Evolutionary conservation across 2,888 invertebrate species (phyloP).

Genomic region (Drosophila helvetica): DNA sequence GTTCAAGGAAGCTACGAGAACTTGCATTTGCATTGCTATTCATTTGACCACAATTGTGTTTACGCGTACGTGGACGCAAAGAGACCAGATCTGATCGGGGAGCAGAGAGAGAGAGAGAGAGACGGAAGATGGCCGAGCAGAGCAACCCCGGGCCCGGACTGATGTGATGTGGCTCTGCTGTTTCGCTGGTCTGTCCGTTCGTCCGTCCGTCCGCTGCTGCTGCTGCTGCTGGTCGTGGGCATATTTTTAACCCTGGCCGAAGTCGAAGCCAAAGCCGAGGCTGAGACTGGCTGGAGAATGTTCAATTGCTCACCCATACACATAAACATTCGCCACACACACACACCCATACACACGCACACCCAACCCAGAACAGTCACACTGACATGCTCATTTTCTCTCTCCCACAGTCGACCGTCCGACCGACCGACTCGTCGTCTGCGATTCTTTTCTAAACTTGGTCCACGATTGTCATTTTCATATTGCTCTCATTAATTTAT

Average conservation of each 20-base stretch:
- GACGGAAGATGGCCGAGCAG: neutral
- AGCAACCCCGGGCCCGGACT: conserved; percentile 13
- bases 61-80: neutral
- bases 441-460: conserved; percentile 74
- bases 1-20: neutral
- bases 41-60: neutral
- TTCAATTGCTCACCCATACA: conserved; percentile 28
- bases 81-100: neutral
- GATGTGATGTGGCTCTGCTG: conserved; percentile 1
- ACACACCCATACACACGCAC: conserved; percentile 3
- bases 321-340: conserved; percentile 1
- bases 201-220: conserved; percentile 24
- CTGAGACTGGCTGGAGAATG: conserved; percentile 8
- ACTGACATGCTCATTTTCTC: conserved; percentile 9
- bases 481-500: conserved; percentile 54
- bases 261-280: conserved; percentile 14
- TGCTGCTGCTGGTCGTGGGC: conserved; percentile 35
- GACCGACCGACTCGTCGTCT: conserved; percentile 2
- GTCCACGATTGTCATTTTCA: conserved; percentile 78
- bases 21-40: neutral
- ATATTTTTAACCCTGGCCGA: conserved; percentile 76
- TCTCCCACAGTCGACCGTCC: conserved; percentile 30
- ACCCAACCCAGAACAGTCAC: conserved; percentile 3
- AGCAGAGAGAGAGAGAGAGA: neutral
- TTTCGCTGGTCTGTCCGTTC: conserved; percentile 40